These are phyloP conservation scores for Hydroisotoma schaefferi DNA, from an alignment of 2,888 invertebrate genomes.

Conservation along the genomic window DNA sequence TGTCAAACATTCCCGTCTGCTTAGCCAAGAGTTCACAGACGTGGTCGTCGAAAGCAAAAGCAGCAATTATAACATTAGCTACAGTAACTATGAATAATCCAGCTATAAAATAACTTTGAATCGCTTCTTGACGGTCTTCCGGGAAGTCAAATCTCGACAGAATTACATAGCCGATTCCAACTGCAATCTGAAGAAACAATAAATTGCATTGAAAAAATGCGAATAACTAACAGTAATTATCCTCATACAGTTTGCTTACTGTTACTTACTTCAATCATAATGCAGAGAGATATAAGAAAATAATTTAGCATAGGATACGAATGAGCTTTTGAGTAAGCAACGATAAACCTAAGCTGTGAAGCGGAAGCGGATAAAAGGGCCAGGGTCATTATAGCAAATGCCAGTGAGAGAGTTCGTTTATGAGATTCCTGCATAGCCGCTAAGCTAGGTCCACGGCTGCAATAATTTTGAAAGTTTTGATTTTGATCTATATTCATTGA, in stretches of 20 bases:
- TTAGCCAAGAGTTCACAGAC: slow-evolving; percentile 33
- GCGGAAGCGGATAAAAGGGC: slow-evolving; percentile 47
- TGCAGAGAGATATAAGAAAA: slow-evolving; percentile 45
- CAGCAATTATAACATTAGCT: slow-evolving; percentile 43
- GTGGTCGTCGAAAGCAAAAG: slow-evolving; percentile 46
- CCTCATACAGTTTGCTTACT: slow-evolving; percentile 2
- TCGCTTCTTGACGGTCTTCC: slow-evolving; percentile 33
- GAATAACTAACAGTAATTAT: slow-evolving; percentile 5
- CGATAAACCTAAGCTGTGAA: slow-evolving; percentile 46
- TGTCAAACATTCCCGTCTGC: slow-evolving; percentile 6
- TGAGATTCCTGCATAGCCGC: slow-evolving; percentile 22
- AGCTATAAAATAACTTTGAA: slow-evolving; percentile 46
- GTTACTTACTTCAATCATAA: slow-evolving; percentile 44
- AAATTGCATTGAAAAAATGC: slow-evolving; percentile 4
- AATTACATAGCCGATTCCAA: slow-evolving; percentile 46
- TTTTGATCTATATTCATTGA: no score
- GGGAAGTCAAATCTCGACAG: slow-evolving; percentile 41
- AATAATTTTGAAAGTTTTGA: no score
- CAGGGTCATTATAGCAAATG: slow-evolving; percentile 46
- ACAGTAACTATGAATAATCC: slow-evolving; percentile 44
- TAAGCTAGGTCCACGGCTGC: no score
- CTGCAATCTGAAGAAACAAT: slow-evolving; percentile 34
- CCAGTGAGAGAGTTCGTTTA: slow-evolving; percentile 36
- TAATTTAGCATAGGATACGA: slow-evolving; percentile 46
- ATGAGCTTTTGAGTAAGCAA: slow-evolving; percentile 43